phyloP scores from a whole-genome alignment of 2,888 invertebrate genomes.

The Pollenia angustigena region DNA sequence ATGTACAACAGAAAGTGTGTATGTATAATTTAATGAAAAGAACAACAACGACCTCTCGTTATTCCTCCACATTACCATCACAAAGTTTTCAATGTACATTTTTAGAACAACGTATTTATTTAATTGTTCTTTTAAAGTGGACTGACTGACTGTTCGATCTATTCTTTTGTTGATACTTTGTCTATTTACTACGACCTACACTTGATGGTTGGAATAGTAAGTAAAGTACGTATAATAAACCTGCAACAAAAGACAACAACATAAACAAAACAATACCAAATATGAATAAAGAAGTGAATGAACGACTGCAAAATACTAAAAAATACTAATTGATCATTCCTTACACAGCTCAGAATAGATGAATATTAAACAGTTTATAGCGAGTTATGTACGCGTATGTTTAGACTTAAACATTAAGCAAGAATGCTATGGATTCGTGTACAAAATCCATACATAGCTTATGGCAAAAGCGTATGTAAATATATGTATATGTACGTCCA shows the following conservation, averaged over 20 bases:
- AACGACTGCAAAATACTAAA: slow-evolving; percentile 58
- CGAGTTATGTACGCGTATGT: slow-evolving; percentile 12
- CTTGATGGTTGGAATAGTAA: slow-evolving; percentile 6
- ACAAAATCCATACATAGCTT: not conserved
- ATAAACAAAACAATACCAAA: slow-evolving; percentile 44
- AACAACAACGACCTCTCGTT: not conserved
- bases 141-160: slow-evolving; percentile 1
- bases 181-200: slow-evolving; percentile 41
- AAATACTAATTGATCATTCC: slow-evolving; percentile 68
- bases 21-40: not conserved
- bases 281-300: slow-evolving; percentile 66
- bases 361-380: slow-evolving; percentile 45
- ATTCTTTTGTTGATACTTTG: slow-evolving; percentile 43
- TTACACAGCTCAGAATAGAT: slow-evolving; percentile 57
- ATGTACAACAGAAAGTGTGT: too few relatives aligned
- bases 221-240: not conserved
- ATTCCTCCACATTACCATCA: not conserved
- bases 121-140: slow-evolving; percentile 38
- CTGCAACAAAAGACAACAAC: slow-evolving; percentile 40
- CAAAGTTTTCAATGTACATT: not conserved
- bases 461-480: not conserved
- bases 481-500: not conserved
- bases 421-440: not conserved
- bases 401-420: not conserved
- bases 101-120: slow-evolving; percentile 10